Evolutionary conservation across 2,797 vertebrate genomes (phyloP).

Genomic region (Chelidonichthys spinosus): DNA sequence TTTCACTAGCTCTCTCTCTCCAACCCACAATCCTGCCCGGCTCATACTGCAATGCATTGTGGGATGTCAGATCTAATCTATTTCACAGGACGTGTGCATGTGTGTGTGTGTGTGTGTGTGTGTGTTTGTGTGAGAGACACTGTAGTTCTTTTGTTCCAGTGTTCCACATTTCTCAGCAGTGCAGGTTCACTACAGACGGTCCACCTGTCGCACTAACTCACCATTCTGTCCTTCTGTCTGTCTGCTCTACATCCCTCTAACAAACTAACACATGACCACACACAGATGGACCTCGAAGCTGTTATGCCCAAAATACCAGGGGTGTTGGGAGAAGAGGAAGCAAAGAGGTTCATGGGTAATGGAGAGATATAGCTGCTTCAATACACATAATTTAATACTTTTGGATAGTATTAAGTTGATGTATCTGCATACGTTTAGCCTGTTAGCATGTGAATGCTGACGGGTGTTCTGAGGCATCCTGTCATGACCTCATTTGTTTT

Average conservation of each 20-base stretch:
- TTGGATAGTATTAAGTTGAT: neutral
- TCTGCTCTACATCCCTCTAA: neutral
- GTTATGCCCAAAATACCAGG: neutral
- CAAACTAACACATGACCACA: neutral
- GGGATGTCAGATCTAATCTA: constrained; percentile 72
- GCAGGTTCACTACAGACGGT: constrained; percentile 19
- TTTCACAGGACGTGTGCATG: constrained; percentile 25
- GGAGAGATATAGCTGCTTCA: neutral
- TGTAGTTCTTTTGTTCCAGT: constrained; percentile 16
- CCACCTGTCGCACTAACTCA: constrained; percentile 38
- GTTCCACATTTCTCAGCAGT: constrained; percentile 41
- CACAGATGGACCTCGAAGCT: neutral
- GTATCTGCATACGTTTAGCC: neutral
- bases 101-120: constrained; percentile 14
- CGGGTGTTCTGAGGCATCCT: neutral
- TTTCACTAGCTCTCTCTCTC: constrained; percentile 4
- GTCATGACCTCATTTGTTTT: neutral
- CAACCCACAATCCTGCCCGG: constrained; percentile 44
- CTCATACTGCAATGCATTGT: constrained; percentile 72
- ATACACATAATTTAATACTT: neutral
- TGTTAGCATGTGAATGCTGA: neutral
- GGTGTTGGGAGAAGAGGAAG: neutral
- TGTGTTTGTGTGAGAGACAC: constrained; percentile 2
- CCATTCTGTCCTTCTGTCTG: neutral
- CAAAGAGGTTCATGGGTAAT: constrained; percentile 13